Percentiles rank a stretch among this genome's conserved stretches.
Evolutionary conservation across 2,797 vertebrate species (phyloP).

Genomic region (Thaleichthys pacificus): DNA sequence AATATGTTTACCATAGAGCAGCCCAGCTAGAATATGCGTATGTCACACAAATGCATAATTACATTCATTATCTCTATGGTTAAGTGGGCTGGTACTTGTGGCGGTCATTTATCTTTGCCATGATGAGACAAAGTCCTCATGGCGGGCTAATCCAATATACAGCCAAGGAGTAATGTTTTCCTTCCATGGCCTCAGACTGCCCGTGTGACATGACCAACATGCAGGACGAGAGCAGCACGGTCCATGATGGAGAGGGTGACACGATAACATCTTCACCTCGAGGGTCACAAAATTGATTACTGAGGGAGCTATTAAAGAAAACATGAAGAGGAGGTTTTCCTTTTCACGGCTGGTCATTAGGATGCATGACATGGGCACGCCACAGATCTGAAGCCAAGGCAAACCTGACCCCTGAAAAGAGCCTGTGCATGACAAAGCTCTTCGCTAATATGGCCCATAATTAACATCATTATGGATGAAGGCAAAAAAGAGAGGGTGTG

Average conservation of each 20-base stretch:
- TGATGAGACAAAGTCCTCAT: no score
- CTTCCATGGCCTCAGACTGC: slow-evolving; percentile 50
- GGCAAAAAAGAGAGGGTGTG: slow-evolving; percentile 40
- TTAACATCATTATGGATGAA: slow-evolving; percentile 70
- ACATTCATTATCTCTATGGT: slow-evolving; percentile 28
- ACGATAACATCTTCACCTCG: slow-evolving; percentile 66
- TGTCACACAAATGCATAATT: slow-evolving; percentile 32
- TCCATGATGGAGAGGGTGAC: slow-evolving; percentile 47
- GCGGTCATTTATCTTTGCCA: no score
- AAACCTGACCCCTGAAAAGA: slow-evolving; percentile 57
- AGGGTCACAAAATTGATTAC: slow-evolving; percentile 52
- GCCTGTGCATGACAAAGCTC: slow-evolving; percentile 61
- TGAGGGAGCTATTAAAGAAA: slow-evolving; percentile 35
- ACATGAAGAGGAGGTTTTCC: slow-evolving; percentile 38
- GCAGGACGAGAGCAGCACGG: slow-evolving; percentile 49
- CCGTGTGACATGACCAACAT: slow-evolving; percentile 63
- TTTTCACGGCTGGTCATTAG: slow-evolving; percentile 57
- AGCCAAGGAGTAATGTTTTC: slow-evolving; percentile 61
- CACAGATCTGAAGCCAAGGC: slow-evolving; percentile 56
- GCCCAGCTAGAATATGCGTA: neutral
- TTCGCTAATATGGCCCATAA: slow-evolving; percentile 56
- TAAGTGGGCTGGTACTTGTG: slow-evolving; percentile 22
- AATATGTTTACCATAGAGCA: neutral
- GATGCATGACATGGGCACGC: slow-evolving; percentile 49
- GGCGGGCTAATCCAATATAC: slow-evolving; percentile 62